Conservation (phyloP, 2,797 vertebrate species). For the Anniella stebbinsi region DNA sequence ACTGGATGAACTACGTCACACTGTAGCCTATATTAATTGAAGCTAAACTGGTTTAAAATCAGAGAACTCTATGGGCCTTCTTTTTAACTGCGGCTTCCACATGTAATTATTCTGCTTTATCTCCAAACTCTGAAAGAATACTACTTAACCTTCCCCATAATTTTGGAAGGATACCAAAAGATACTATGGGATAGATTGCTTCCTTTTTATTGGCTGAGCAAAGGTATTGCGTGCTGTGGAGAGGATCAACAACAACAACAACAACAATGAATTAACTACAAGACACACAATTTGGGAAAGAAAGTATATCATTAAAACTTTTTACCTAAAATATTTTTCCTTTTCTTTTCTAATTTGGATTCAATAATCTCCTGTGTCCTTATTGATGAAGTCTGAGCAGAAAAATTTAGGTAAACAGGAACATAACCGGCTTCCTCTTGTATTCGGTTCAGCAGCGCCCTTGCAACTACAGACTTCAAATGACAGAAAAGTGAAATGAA, state of each 20-base stretch:
- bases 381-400: constrained; percentile 87
- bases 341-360: constrained; percentile 89
- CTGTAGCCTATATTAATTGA: background rate
- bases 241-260: background rate
- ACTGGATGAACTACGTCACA: constrained; percentile 3
- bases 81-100: background rate
- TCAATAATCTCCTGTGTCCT: constrained; percentile 90
- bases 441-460: constrained; percentile 84
- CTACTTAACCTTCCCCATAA: background rate
- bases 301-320: constrained; percentile 17
- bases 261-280: background rate
- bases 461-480: constrained; percentile 85
- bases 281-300: background rate
- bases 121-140: background rate
- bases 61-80: background rate
- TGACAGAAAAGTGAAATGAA: constrained; percentile 23
- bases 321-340: constrained; percentile 87
- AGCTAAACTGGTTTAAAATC: background rate
- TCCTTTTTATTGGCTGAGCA: background rate
- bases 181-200: background rate
- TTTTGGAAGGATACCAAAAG: background rate
- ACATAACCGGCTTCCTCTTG: constrained; percentile 85
- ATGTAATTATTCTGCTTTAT: background rate
- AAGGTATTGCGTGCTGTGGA: background rate
- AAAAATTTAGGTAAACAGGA: constrained; percentile 89